These are phyloP conservation scores for Conchocele bisecta DNA, from an alignment of 2,888 invertebrate genomes.

Conservation along the genomic window DNA sequence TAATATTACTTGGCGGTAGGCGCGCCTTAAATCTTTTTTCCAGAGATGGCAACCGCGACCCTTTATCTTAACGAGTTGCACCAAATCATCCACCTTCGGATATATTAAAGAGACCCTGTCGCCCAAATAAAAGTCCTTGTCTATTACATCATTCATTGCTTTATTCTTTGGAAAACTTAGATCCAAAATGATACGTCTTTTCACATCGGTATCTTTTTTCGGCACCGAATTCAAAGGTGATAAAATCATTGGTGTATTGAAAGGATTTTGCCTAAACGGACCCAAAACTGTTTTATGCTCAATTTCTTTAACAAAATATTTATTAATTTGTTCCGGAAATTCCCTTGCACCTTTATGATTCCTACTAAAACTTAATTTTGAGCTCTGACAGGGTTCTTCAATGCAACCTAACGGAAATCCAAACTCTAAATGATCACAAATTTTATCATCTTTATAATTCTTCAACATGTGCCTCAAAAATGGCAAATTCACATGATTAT, in stretches of 20 bases:
- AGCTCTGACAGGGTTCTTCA: background rate
- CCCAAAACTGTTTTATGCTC: background rate
- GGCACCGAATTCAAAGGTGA: slow-evolving; percentile 1
- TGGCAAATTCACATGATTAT: background rate
- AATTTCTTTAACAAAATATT: slow-evolving; percentile 1
- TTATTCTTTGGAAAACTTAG: background rate
- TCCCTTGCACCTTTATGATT: background rate
- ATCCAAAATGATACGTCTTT: background rate
- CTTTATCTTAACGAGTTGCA: background rate
- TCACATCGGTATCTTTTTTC: background rate
- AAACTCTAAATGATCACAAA: slow-evolving; percentile 1
- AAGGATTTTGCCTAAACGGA: background rate
- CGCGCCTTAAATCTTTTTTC: background rate
- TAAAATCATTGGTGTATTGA: background rate
- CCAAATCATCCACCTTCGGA: background rate
- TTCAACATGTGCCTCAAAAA: background rate
- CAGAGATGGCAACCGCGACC: background rate
- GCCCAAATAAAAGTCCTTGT: background rate
- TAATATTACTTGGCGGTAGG: background rate
- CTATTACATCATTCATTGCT: background rate
- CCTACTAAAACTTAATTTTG: background rate
- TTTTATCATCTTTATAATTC: background rate
- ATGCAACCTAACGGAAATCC: background rate
- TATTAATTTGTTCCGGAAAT: background rate
- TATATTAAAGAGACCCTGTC: background rate